Base-by-base conservation (phyloP, 2,888 invertebrate species). In the Amiota minor region DNA sequence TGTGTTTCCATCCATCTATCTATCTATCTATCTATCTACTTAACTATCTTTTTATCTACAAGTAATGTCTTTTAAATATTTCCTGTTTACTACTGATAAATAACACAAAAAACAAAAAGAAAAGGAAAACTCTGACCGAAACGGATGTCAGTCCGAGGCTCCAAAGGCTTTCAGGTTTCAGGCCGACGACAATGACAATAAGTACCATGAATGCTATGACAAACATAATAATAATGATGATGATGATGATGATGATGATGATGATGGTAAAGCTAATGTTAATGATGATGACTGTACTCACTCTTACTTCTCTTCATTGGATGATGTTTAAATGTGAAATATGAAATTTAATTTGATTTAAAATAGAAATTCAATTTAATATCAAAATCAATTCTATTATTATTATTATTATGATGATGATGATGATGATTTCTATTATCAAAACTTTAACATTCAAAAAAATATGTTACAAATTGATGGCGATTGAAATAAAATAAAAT, bases 401-500 rank as follows among this genome's bases (percentile, higher is more conserved):
- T 35, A 35, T 35, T 35, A 6, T 35, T 35, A 35, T 35, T 35
- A 35, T 35, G 35, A 35, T 35, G 35, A 6, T 35, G 2, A 35
- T 35, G 2, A 35, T 35, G 35, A 35, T 35, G 35, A 35, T 35
- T 35, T 35, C 6, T 35, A 35, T 35, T 35, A 35, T 35, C 35
- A 35, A 35, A 35, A 35, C 35, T 35, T 35, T 35, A 35, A 12
- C 67, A 35, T 68, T 68, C 12, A 53, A 68, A 68, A 53, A 77
- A 83, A 78, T 77, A 74, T 78, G 73, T 76, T 76, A 16, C 16
- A 59, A 11, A 45, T 64, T 59, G 56, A 47, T 53, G 71, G 64
- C 16, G 64, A 71, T 64, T 71, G 74, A 77, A 20, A 11, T 16
- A 35, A 35, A 35, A 35, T 35, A 35, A 3, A 35, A 35, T 35